phyloP scores from a whole-genome alignment of 2,797 vertebrate genomes.

The Sebastolobus alascanus region DNA sequence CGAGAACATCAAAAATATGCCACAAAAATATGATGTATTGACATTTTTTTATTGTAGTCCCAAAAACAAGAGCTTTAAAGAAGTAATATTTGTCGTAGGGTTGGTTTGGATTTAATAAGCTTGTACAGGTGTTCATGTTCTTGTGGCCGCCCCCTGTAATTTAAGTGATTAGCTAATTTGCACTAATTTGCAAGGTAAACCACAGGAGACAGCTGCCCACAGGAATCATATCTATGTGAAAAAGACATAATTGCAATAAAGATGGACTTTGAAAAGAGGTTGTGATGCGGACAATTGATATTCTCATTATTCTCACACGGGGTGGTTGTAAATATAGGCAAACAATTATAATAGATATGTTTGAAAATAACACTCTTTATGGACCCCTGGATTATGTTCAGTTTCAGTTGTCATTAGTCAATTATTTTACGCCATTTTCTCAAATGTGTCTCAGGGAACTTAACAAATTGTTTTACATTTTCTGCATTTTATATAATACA shows the following conservation, averaged over 20 bases:
- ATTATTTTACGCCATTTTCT: neutral
- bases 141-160: slow-evolving; percentile 4
- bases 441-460: neutral
- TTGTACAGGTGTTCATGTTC: slow-evolving; percentile 7
- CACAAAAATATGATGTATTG: neutral
- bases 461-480: too few relatives aligned
- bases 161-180: slow-evolving; percentile 20
- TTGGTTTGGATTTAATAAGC: slow-evolving; percentile 1
- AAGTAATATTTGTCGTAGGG: neutral
- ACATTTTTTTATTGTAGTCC: neutral
- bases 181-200: slow-evolving; percentile 11
- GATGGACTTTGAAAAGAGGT: neutral
- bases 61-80: neutral
- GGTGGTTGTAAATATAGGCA: neutral
- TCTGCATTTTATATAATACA: neutral
- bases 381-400: neutral
- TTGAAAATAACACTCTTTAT: neutral
- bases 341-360: neutral
- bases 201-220: neutral
- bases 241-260: neutral
- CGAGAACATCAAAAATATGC: neutral
- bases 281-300: neutral
- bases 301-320: neutral
- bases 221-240: neutral
- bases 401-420: neutral